Evolutionary conservation across 2,797 vertebrate species (phyloP).

Genomic region (Prionace glauca): DNA sequence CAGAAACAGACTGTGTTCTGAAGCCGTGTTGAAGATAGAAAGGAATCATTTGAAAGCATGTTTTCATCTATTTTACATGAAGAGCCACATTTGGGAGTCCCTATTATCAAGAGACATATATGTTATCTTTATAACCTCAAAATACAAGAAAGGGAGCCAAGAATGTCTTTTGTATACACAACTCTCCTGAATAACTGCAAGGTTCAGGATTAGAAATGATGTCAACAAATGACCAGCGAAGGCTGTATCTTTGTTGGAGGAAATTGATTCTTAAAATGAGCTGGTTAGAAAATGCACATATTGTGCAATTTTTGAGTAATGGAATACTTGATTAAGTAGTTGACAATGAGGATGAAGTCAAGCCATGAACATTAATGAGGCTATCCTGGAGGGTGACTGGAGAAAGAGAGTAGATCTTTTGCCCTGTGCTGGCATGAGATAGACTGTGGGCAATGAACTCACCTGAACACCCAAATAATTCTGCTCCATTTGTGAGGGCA

Average conservation of each 20-base stretch:
- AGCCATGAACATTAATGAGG: no score
- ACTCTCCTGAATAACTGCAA: background rate
- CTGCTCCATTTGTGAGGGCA: no score
- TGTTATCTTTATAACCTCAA: background rate
- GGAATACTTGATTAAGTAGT: no score
- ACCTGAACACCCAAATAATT: no score
- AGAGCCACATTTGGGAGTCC: background rate
- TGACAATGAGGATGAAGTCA: no score
- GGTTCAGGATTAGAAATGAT: background rate
- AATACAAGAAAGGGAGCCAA: background rate
- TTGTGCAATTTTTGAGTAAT: no score
- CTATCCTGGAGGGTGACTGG: no score
- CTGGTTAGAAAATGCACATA: no score
- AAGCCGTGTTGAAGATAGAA: background rate
- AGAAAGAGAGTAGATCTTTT: no score
- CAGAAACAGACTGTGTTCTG: background rate
- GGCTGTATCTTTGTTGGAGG: background rate
- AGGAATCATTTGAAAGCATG: background rate
- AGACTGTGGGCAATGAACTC: no score
- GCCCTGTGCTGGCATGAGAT: no score
- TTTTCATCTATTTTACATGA: background rate
- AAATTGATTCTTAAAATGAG: no score
- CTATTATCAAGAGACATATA: background rate
- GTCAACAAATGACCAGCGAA: background rate
- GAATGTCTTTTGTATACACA: background rate